A percentile compares a stretch with the other conserved stretches of the same genome.
Conservation (phyloP, 2,113 vertebrate species). For the Gymnogyps californianus region DNA sequence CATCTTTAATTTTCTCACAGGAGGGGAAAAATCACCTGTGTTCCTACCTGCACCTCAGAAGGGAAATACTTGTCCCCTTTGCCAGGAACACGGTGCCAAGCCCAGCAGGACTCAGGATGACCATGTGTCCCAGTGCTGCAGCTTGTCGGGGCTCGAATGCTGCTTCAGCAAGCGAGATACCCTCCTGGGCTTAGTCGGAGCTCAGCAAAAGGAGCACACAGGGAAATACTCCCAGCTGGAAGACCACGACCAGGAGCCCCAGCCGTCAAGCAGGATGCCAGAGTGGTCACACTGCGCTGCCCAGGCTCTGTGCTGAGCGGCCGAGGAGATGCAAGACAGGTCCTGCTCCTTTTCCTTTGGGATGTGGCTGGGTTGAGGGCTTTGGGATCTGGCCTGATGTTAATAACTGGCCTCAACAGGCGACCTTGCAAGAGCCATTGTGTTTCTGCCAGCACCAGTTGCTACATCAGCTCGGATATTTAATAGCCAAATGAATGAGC, state of each 20-base stretch:
- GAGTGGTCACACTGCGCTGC: fast-evolving
- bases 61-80: neutral
- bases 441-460: neutral
- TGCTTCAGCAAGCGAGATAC: neutral
- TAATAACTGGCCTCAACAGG: neutral
- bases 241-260: neutral
- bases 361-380: neutral
- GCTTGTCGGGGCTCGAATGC: fast-evolving
- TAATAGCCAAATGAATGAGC: neutral
- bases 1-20: neutral
- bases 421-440: neutral
- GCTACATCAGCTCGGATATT: neutral
- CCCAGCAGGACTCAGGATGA: fast-evolving
- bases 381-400: neutral
- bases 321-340: fast-evolving
- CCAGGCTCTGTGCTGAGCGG: fast-evolving
- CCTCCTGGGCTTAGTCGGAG: neutral
- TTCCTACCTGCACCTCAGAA: neutral
- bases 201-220: neutral
- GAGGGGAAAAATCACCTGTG: neutral
- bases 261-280: fast-evolving
- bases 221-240: neutral
- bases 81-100: fast-evolving
- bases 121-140: fast-evolving
- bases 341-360: neutral